Evolutionary conservation across 2,113 vertebrate genomes (phyloP), one percentile per base, ranked within the genome.

Genomic region (Lepus europaeus): DNA sequence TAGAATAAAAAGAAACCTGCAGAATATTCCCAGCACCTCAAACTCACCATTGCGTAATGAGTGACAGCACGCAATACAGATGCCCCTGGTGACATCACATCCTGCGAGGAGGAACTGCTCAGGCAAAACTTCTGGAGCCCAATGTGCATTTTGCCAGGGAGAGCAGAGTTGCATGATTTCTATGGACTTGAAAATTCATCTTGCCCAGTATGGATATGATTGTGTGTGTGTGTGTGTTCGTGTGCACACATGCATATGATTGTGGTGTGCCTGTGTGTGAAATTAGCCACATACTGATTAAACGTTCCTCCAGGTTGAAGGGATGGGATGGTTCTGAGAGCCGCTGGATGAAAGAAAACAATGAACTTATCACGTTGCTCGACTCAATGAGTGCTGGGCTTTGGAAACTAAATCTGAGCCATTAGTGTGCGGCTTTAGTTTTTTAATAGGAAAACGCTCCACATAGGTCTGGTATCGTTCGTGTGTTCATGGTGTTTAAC

Each of bases 361-460:
- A 89, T 91, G 84, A 90, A 90, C 56, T 97, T 93, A 92, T 23
- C 96, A 72, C 61, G 63, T 94, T 96, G 92, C 93, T 88, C 36
- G 74, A 66, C 56, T 95, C 94, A 92, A 5, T 1, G 68, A 93
- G 84, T 79, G 88, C 86, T 83, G 95, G 90, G 92, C 81, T 79
- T 85, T 81, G 93, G 96, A 72, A 39, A 77, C 63, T 39, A 84
- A 88, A 85, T 45, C 78, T 45, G 74, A 94, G 76, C 91, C 92
- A 95, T 91, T 91, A 91, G 89, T 70, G 69, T 72, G 68, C 73
- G 93, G 87, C 78, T 96, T 94, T 87, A 56, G 61, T 82, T 95
- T 96, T 97, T 96, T 72, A 95, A 97, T 56, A 95, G 86, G 91
- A 95, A 87, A 95, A 85, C 45, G 14, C 95, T 85, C 72, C 96